Conservation (phyloP, 2,888 invertebrate genomes). For the Harpalus rubripes region DNA sequence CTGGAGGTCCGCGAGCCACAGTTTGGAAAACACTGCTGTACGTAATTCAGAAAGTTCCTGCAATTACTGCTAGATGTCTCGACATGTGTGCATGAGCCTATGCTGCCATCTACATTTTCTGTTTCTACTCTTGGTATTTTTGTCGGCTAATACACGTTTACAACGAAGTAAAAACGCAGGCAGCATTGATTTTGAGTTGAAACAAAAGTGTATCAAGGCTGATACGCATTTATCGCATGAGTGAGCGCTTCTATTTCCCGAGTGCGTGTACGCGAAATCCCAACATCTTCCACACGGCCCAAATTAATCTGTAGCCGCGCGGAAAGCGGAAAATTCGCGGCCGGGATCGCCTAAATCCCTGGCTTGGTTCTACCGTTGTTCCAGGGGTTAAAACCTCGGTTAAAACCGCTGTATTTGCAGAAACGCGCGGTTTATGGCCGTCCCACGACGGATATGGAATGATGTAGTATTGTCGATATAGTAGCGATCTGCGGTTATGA, state of each 20-base stretch:
- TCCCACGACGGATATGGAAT: slow-evolving; percentile 32
- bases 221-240: slow-evolving; percentile 62
- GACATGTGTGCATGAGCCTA: neutral
- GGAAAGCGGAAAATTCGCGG: slow-evolving; percentile 77
- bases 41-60: neutral
- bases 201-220: slow-evolving; percentile 64
- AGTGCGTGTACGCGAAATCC: slow-evolving; percentile 73
- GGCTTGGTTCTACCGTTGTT: slow-evolving; percentile 75
- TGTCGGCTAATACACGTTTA: slow-evolving; percentile 13
- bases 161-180: slow-evolving; percentile 44
- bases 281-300: slow-evolving; percentile 74
- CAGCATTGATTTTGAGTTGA: slow-evolving; percentile 64
- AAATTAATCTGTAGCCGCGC: slow-evolving; percentile 76
- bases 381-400: slow-evolving; percentile 74
- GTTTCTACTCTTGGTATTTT: neutral
- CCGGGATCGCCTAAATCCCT: slow-evolving; percentile 74
- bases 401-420: slow-evolving; percentile 75
- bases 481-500: slow-evolving; percentile 39
- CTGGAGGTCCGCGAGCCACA: too few relatives aligned
- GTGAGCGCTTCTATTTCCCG: slow-evolving; percentile 71
- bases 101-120: slow-evolving; percentile 13
- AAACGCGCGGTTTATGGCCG: slow-evolving; percentile 69
- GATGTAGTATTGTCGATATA: slow-evolving; percentile 37
- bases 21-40: neutral
- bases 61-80: neutral